phyloP scores from a whole-genome alignment of 2,888 invertebrate genomes.

The Agelastica alni region DNA sequence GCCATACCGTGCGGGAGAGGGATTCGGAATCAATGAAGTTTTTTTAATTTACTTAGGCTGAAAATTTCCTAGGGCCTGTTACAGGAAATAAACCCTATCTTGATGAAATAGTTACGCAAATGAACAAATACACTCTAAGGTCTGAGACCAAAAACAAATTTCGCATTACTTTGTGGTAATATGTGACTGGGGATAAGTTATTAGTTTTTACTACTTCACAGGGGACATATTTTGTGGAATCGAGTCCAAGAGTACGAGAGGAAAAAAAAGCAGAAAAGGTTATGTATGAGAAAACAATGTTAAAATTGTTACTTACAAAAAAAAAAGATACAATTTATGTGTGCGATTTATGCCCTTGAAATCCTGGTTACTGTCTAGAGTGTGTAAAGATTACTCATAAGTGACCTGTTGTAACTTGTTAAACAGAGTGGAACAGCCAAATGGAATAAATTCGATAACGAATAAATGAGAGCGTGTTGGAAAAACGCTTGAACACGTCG shows the following conservation, averaged over 20 bases:
- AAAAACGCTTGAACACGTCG: too few species aligned
- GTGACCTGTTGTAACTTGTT: too few species aligned
- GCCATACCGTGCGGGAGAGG: conserved; percentile 13
- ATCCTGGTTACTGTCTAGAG: too few species aligned
- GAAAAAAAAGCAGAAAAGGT: too few species aligned
- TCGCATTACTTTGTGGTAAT: conserved; percentile 11
- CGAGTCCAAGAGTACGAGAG: conserved; percentile 6
- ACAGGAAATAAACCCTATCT: conserved; percentile 12
- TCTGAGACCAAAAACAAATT: conserved; percentile 7
- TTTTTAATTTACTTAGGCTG: conserved; percentile 1
- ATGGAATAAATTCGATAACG: too few species aligned
- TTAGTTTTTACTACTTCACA: conserved; percentile 9
- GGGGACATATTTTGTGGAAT: conserved; percentile 9
- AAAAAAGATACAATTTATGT: too few species aligned
- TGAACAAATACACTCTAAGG: conserved; percentile 12
- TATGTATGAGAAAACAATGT: too few species aligned
- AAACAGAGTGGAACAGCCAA: too few species aligned
- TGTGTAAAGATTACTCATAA: too few species aligned
- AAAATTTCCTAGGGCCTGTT: conserved; percentile 1
- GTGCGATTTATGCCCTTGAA: too few species aligned
- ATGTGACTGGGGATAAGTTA: conserved; percentile 8
- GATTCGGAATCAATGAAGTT: conserved; percentile 1
- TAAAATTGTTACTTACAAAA: too few species aligned
- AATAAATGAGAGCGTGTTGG: too few species aligned
- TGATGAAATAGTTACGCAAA: conserved; percentile 16